Percentiles rank a stretch among this genome's conserved stretches.
phyloP scores from a whole-genome alignment of 2,888 invertebrate genomes.

The Pelosia muscerda region DNA sequence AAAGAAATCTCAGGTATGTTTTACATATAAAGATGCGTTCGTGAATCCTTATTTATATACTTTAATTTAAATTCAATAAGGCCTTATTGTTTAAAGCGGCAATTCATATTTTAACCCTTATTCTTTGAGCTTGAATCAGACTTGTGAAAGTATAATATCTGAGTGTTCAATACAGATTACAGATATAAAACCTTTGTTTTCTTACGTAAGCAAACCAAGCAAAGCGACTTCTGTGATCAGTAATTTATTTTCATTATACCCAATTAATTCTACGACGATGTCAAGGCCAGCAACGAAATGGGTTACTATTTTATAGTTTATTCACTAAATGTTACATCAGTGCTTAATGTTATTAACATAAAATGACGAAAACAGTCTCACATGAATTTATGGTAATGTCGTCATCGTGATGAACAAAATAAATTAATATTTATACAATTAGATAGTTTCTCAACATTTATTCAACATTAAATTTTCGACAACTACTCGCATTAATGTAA shows the following conservation, averaged over 20 bases:
- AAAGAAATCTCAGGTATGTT: no score
- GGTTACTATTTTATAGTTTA: constrained; percentile 21
- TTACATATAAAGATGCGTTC: no score
- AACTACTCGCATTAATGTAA: no score
- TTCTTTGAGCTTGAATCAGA: not conserved
- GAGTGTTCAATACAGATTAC: not conserved
- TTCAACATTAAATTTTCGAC: no score
- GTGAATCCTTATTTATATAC: no score
- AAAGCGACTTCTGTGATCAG: constrained; percentile 7
- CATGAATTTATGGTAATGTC: constrained; percentile 34
- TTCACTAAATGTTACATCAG: constrained; percentile 39
- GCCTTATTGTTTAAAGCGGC: no score
- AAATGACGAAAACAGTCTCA: constrained; percentile 28
- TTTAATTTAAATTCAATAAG: no score
- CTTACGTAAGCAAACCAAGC: constrained; percentile 9
- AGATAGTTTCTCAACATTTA: not conserved
- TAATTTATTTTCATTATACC: constrained; percentile 6
- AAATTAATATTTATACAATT: constrained; percentile 3
- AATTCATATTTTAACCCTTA: not conserved
- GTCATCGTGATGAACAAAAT: constrained; percentile 12
- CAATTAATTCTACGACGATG: constrained; percentile 20
- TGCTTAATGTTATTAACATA: constrained; percentile 22
- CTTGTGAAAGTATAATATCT: not conserved
- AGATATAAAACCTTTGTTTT: constrained; percentile 2
- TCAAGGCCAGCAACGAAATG: constrained; percentile 32